phyloP scores from a whole-genome alignment of 2,888 invertebrate species.

The Tenthredo livida region DNA sequence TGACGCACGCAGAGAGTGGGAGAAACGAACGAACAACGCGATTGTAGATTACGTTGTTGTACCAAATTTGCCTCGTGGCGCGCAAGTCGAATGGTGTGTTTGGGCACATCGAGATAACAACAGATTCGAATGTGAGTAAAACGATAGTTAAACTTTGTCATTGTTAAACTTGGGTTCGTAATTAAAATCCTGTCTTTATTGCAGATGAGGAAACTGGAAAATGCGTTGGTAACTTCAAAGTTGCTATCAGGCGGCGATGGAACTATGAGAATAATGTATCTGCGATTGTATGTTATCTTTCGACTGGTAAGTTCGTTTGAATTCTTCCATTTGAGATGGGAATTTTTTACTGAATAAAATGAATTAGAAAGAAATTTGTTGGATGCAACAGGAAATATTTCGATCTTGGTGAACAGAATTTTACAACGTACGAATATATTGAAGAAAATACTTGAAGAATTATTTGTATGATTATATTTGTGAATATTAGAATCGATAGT shows the following conservation, averaged over 20 bases:
- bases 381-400: background rate
- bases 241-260: constrained; percentile 91
- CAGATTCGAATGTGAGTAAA: constrained; percentile 89
- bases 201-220: constrained; percentile 95
- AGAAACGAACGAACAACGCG: constrained; percentile 90
- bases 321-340: background rate
- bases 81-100: constrained; percentile 95
- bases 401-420: background rate
- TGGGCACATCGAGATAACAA: constrained; percentile 94
- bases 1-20: constrained; percentile 90
- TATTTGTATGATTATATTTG: background rate
- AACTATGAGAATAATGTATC: constrained; percentile 94
- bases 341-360: constrained; percentile 46
- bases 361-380: constrained; percentile 49
- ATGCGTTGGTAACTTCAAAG: constrained; percentile 89
- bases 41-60: constrained; percentile 94
- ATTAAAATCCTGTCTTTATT: constrained; percentile 62
- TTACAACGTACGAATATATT: background rate
- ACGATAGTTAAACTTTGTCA: background rate
- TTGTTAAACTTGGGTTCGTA: no score
- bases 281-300: constrained; percentile 91
- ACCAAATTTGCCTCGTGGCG: constrained; percentile 88
- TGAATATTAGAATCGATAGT: background rate
- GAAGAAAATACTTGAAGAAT: background rate
- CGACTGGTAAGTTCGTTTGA: constrained; percentile 81